Percentiles rank a stretch among this genome's conserved stretches.
phyloP scores from a whole-genome alignment of 2,888 invertebrate species.

The Artemia sinica region DNA sequence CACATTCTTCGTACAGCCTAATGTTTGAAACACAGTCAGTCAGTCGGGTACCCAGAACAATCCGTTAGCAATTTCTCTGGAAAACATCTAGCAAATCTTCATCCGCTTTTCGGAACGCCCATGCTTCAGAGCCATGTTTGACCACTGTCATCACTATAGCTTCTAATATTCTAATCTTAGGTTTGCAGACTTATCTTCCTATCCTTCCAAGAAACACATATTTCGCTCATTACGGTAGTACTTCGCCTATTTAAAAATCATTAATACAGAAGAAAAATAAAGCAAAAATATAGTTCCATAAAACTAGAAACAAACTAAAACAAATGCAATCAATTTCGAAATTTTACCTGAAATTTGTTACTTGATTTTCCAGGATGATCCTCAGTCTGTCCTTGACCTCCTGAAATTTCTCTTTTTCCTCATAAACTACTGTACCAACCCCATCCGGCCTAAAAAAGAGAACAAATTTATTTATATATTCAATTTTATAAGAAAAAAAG shows the following conservation, averaged over 20 bases:
- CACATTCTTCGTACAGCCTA: too few species aligned
- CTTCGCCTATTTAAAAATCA: too few species aligned
- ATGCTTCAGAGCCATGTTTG: too few species aligned
- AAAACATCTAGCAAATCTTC: too few species aligned
- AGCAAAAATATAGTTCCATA: background rate
- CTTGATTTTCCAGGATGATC: slow-evolving; percentile 84
- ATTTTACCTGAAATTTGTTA: slow-evolving; percentile 85
- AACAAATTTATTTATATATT: background rate
- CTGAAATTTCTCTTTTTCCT: slow-evolving; percentile 93
- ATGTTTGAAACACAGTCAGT: too few species aligned
- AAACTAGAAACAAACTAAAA: background rate
- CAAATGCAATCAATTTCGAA: background rate
- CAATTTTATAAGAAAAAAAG: background rate
- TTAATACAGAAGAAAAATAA: too few species aligned
- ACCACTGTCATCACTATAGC: too few species aligned
- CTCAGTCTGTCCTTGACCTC: slow-evolving; percentile 89
- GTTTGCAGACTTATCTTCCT: too few species aligned
- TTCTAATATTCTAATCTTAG: too few species aligned
- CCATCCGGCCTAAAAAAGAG: slow-evolving; percentile 67
- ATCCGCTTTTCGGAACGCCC: too few species aligned
- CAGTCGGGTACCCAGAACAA: too few species aligned
- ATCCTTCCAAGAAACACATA: background rate
- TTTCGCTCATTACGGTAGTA: background rate
- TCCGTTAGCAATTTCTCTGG: too few species aligned
- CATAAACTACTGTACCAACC: slow-evolving; percentile 92